Conservation (phyloP, 2,888 invertebrate genomes). For the Troglohyphantes excavatus region DNA sequence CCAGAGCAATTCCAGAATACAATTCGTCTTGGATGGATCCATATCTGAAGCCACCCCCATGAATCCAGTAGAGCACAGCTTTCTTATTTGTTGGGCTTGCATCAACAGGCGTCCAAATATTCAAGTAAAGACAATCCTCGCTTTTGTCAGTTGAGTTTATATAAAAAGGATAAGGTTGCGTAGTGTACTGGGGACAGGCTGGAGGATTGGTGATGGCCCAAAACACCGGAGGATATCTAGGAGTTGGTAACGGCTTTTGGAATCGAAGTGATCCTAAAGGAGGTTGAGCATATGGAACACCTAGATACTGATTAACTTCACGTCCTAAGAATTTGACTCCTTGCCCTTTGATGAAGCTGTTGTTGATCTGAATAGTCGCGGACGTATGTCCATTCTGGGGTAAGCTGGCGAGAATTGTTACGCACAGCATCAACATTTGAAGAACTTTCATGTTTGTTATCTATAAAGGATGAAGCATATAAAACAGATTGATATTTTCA, state of each 20-base stretch:
- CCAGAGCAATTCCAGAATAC: conserved; percentile 6
- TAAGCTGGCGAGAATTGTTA: neutral
- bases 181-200: conserved; percentile 42
- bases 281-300: conserved; percentile 53
- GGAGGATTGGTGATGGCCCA: conserved; percentile 6
- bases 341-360: neutral
- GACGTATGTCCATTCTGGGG: too few species aligned
- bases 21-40: conserved; percentile 9
- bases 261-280: conserved; percentile 47
- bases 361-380: neutral
- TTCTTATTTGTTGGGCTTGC: neutral
- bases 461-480: too few species aligned
- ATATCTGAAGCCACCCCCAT: conserved; percentile 51
- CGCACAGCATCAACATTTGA: neutral
- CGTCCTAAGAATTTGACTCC: neutral
- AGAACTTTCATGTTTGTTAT: neutral
- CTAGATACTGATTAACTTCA: conserved; percentile 26
- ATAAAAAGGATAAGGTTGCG: conserved; percentile 33
- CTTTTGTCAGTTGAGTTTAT: conserved; percentile 20
- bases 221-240: neutral
- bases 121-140: conserved; percentile 74
- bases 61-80: conserved; percentile 67
- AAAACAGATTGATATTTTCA: too few species aligned
- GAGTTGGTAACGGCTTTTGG: conserved; percentile 8
- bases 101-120: conserved; percentile 50